Percentiles rank a stretch among this genome's conserved stretches.
Conservation (phyloP, 2,797 vertebrate species). For the Anas bahamensis region DNA sequence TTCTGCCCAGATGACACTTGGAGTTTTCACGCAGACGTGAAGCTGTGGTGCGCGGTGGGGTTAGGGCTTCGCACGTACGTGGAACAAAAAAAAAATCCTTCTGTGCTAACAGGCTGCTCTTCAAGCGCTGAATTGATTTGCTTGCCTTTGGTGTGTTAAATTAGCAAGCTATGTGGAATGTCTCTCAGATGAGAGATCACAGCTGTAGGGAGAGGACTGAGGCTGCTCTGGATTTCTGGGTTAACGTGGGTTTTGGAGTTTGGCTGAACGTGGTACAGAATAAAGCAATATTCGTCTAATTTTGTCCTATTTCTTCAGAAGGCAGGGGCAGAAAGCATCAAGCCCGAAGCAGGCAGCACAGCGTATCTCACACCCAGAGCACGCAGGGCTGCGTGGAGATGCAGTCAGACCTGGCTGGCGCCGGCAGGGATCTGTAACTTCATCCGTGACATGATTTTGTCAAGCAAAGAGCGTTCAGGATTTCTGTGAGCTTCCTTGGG, state of each 20-base stretch:
- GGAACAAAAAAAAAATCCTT: not conserved
- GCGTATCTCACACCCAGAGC: not conserved
- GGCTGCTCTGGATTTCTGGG: not conserved
- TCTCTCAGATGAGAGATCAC: not conserved
- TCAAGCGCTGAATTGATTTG: not conserved
- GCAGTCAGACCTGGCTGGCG: not conserved
- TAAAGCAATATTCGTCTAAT: not conserved
- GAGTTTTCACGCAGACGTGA: conserved; percentile 6
- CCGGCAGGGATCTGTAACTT: not conserved
- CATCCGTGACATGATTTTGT: not conserved
- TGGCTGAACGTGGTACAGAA: not conserved
- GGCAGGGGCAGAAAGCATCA: not conserved
- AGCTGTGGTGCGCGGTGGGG: not conserved
- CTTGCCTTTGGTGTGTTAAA: not conserved
- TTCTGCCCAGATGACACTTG: conserved; percentile 42
- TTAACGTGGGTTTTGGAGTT: conserved; percentile 19
- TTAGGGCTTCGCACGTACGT: not conserved
- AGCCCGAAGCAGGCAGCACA: not conserved
- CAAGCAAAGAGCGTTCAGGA: rapidly evolving
- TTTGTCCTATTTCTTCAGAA: not conserved
- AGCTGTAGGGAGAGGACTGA: not conserved
- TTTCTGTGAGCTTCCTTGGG: not conserved
- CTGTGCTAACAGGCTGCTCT: not conserved
- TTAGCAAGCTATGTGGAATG: not conserved
- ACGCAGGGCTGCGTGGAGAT: not conserved